Conservation (phyloP, 2,888 invertebrate genomes). For the Hydriomena furcata region DNA sequence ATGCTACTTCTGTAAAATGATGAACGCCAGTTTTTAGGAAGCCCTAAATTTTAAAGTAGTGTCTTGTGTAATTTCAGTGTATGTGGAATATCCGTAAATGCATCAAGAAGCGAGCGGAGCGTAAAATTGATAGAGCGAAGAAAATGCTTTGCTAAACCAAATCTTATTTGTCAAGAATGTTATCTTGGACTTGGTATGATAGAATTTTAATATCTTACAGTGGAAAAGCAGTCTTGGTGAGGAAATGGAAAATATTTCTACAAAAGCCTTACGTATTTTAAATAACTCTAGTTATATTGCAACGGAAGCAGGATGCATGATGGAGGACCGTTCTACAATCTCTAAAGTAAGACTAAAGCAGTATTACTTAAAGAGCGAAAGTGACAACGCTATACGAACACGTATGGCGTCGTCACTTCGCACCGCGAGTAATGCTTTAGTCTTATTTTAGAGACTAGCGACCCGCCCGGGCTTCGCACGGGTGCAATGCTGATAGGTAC, state of each 20-base stretch:
- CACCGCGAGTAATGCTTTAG: no score
- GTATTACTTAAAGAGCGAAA: no score
- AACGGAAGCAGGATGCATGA: no score
- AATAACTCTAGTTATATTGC: no score
- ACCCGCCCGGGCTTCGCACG: no score
- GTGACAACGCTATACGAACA: no score
- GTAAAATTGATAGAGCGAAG: constrained; percentile 28
- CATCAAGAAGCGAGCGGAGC: constrained; percentile 32
- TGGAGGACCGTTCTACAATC: no score
- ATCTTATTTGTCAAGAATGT: constrained; percentile 17
- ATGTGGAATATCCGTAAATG: constrained; percentile 25
- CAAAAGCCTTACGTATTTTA: background rate
- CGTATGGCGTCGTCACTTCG: no score
- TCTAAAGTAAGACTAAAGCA: no score
- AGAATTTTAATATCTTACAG: constrained; percentile 13
- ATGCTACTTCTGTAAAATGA: no score
- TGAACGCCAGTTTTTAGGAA: background rate
- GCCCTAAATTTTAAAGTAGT: constrained; percentile 5
- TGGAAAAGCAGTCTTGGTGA: background rate
- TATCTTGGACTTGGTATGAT: constrained; percentile 18
- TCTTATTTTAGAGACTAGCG: no score
- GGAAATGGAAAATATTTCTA: background rate
- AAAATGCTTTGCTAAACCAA: constrained; percentile 17
- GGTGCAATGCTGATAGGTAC: no score
- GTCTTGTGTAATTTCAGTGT: constrained; percentile 28